A percentile compares a stretch with the other conserved stretches of the same genome.
Evolutionary conservation across 2,888 invertebrate species (phyloP).

Genomic region (Orthonychiurus folsomi): DNA sequence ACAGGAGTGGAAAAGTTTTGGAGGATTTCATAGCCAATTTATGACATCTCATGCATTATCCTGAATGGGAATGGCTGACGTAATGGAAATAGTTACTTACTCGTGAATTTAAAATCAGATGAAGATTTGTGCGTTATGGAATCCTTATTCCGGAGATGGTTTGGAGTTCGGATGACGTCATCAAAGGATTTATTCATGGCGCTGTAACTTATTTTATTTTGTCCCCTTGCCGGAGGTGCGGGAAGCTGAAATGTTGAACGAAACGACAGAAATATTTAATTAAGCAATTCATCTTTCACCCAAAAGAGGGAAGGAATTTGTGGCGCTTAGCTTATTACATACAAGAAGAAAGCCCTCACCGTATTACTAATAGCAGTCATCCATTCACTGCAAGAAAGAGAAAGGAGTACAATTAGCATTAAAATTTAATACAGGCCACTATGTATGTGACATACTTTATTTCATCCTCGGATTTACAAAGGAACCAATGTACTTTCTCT

Average conservation of each 20-base stretch:
- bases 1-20: background rate
- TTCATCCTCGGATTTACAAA: constrained; percentile 66
- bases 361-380: constrained; percentile 70
- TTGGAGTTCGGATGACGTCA: background rate
- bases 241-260: constrained; percentile 10
- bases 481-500: constrained; percentile 69
- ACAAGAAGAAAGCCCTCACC: too few relatives aligned
- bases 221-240: background rate
- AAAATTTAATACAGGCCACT: too few relatives aligned
- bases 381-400: constrained; percentile 58
- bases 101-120: background rate
- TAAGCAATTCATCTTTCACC: background rate
- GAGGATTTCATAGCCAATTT: too few relatives aligned
- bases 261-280: too few relatives aligned
- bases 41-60: too few relatives aligned
- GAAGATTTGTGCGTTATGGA: background rate
- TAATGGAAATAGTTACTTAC: too few relatives aligned
- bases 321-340: too few relatives aligned
- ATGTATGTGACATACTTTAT: constrained; percentile 69
- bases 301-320: too few relatives aligned
- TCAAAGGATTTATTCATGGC: constrained; percentile 1
- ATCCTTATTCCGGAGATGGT: background rate
- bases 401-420: constrained; percentile 35
- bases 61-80: background rate
- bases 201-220: background rate